phyloP scores from a whole-genome alignment of 2,113 vertebrate species.

The Sarotherodon lohbergeri region DNA sequence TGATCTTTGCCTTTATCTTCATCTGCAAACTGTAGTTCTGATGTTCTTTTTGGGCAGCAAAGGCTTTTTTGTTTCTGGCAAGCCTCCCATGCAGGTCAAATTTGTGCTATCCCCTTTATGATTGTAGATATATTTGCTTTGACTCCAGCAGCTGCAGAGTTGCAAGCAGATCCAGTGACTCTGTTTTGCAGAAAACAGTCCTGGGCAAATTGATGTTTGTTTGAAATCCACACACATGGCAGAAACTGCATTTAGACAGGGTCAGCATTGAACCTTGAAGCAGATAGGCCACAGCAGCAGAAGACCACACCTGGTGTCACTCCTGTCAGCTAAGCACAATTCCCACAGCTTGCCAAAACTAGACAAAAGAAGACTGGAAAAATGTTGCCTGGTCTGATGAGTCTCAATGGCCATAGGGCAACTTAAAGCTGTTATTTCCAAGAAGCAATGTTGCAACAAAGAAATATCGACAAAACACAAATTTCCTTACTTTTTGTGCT shows the following conservation, averaged over 20 bases:
- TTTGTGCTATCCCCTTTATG: not conserved
- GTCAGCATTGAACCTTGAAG: not conserved
- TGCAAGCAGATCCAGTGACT: not conserved
- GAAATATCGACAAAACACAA: not conserved
- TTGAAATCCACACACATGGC: not conserved
- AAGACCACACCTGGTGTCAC: not conserved
- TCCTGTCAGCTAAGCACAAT: not conserved
- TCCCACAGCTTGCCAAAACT: not conserved
- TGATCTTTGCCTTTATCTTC: not conserved
- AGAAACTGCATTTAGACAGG: not conserved
- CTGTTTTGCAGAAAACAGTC: not conserved
- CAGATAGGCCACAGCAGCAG: not conserved
- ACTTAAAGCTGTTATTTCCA: not conserved
- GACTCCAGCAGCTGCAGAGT: not conserved
- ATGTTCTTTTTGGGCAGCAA: not conserved
- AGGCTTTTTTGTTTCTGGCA: not conserved
- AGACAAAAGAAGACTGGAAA: not conserved
- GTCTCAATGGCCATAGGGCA: not conserved
- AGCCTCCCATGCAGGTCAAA: not conserved
- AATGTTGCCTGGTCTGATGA: not conserved
- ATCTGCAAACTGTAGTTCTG: not conserved
- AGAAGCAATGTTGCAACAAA: not conserved
- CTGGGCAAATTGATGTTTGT: not conserved
- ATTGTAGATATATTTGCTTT: not conserved
- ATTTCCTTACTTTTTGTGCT: not conserved